A percentile compares a stretch with the other conserved stretches of the same genome.
Evolutionary conservation across 1,140 invertebrate species (phyloP).

Genomic region (Pseudomyrmex concolor): DNA sequence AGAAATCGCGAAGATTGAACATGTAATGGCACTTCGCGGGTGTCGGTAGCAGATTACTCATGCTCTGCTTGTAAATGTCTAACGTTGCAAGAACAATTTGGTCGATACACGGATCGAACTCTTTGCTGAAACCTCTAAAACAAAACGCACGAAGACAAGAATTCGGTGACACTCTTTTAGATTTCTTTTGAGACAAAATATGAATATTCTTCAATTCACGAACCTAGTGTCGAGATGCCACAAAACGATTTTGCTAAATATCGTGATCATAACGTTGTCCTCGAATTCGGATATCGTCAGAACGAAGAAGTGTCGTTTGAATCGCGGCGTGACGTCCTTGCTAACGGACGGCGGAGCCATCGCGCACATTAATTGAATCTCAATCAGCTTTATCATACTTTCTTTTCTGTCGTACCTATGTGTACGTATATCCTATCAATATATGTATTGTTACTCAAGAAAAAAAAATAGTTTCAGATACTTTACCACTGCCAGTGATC

Average conservation of each 20-base stretch:
- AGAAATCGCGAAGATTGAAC: slow-evolving; percentile 98
- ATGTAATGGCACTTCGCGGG: slow-evolving; percentile 96
- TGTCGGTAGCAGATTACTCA: slow-evolving; percentile 94
- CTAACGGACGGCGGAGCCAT: slow-evolving; percentile 94
- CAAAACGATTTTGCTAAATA: slow-evolving; percentile 95
- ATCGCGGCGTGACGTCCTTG: slow-evolving; percentile 93
- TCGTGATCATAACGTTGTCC: slow-evolving; percentile 93
- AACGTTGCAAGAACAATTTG: slow-evolving; percentile 95
- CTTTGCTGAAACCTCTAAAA: slow-evolving; percentile 95
- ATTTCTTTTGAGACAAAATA: too few relatives aligned
- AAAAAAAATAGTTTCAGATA: neutral
- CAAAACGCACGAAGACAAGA: neutral
- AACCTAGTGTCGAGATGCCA: slow-evolving; percentile 95
- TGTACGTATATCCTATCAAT: too few relatives aligned
- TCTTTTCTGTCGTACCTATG: slow-evolving; percentile 96
- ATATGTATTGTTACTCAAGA: neutral
- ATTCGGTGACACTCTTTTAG: too few relatives aligned
- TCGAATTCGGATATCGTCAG: slow-evolving; percentile 96
- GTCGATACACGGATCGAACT: slow-evolving; percentile 96
- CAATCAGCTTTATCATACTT: slow-evolving; percentile 93
- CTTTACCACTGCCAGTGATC: slow-evolving; percentile 94
- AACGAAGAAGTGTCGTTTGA: slow-evolving; percentile 95
- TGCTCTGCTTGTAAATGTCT: slow-evolving; percentile 94
- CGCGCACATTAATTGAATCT: slow-evolving; percentile 94
- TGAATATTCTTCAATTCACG: neutral